Conservation (phyloP, 2,113 vertebrate genomes). For the Lipotes vexillifer region DNA sequence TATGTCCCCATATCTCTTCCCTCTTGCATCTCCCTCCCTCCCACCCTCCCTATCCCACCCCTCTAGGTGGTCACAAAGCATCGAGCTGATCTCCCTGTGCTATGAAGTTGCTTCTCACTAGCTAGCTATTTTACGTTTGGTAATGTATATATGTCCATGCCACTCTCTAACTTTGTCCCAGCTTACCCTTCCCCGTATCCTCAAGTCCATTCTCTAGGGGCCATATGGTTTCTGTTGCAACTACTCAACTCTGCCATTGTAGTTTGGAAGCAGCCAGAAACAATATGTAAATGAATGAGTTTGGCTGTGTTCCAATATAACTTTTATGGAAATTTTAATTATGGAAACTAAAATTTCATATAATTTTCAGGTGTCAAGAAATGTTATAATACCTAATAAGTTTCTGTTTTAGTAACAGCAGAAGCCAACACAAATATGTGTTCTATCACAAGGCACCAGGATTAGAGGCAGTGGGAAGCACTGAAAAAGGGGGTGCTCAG, state of each 20-base stretch:
- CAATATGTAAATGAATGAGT: not conserved
- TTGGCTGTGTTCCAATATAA: not conserved
- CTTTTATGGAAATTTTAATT: not conserved
- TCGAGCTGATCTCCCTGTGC: too few species aligned
- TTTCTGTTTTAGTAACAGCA: not conserved
- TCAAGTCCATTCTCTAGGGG: too few species aligned
- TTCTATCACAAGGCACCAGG: not conserved
- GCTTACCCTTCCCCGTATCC: too few species aligned
- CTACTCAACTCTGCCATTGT: not conserved
- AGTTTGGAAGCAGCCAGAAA: not conserved
- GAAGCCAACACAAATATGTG: not conserved
- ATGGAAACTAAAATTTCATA: not conserved
- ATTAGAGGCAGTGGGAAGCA: not conserved
- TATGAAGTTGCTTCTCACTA: too few species aligned
- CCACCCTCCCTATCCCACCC: too few species aligned
- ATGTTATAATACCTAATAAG: not conserved
- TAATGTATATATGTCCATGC: too few species aligned
- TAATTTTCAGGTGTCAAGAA: constrained; percentile 14
- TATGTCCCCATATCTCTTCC: too few species aligned
- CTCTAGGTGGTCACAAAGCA: too few species aligned
- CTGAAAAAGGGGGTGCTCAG: not conserved
- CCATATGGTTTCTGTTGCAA: not conserved
- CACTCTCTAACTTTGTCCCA: too few species aligned
- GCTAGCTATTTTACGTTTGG: too few species aligned
- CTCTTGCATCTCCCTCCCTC: too few species aligned